These are phyloP conservation scores for Glomeris marginata DNA, from an alignment of 2,888 invertebrate species.

Conservation along the genomic window DNA sequence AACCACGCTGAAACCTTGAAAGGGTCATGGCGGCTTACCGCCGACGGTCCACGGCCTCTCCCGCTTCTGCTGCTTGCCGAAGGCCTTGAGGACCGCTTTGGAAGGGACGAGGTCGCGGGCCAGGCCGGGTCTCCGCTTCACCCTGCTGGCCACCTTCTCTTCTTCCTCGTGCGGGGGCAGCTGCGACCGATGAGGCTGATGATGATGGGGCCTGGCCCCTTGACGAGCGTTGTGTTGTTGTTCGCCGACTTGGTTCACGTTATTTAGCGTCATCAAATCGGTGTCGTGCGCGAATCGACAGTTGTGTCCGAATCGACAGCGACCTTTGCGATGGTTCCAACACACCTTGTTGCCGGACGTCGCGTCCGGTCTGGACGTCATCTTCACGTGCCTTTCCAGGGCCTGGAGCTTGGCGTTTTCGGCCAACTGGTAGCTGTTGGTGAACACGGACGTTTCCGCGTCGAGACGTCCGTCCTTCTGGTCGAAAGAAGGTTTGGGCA, in stretches of 20 bases:
- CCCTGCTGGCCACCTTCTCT: constrained; percentile 35
- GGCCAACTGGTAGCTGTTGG: constrained; percentile 70
- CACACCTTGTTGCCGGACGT: constrained; percentile 69
- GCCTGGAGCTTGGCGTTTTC: constrained; percentile 73
- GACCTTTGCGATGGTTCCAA: constrained; percentile 82
- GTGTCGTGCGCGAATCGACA: constrained; percentile 86
- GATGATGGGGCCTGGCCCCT: too few relatives aligned
- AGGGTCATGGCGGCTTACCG: too few relatives aligned
- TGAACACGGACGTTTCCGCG: constrained; percentile 52
- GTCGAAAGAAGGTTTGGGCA: constrained; percentile 11
- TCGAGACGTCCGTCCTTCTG: background rate
- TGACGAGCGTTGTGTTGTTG: too few relatives aligned
- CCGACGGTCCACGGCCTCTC: constrained; percentile 25
- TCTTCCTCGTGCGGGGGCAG: constrained; percentile 21
- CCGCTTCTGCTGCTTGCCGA: constrained; percentile 21
- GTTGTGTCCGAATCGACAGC: constrained; percentile 78
- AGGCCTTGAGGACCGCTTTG: constrained; percentile 60
- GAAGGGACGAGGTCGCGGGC: constrained; percentile 60
- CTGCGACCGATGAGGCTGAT: too few relatives aligned
- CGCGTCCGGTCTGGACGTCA: constrained; percentile 57
- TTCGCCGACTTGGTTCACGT: too few relatives aligned
- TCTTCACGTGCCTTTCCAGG: constrained; percentile 80
- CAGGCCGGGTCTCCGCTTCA: constrained; percentile 59
- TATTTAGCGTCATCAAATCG: too few relatives aligned
- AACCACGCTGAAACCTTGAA: too few relatives aligned